Percentiles rank a stretch among this genome's conserved stretches.
Conservation (phyloP, 2,888 invertebrate genomes). For the Harpalus rufipes region DNA sequence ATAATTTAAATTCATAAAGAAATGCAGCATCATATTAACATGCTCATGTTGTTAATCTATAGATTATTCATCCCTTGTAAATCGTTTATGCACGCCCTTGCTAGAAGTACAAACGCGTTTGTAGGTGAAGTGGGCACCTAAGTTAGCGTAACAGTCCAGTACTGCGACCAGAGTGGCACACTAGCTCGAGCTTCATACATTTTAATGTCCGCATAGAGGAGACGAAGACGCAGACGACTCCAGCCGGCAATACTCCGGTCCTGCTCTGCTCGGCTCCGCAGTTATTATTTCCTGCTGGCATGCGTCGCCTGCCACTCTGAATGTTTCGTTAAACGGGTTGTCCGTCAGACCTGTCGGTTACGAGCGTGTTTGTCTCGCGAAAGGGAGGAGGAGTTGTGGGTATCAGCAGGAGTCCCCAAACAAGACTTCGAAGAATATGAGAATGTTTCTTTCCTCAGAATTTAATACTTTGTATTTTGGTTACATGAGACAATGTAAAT, state of each 20-base stretch:
- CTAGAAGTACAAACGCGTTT: slow-evolving; percentile 43
- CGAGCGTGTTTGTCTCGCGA: slow-evolving; percentile 36
- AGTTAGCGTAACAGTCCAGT: slow-evolving; percentile 57
- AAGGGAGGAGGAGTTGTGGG: not conserved
- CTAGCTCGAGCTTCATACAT: slow-evolving; percentile 60
- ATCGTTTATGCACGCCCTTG: slow-evolving; percentile 17
- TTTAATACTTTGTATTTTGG: too few relatives aligned
- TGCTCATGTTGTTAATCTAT: not conserved
- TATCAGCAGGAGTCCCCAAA: not conserved
- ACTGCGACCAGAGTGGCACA: slow-evolving; percentile 38
- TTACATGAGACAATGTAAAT: too few relatives aligned
- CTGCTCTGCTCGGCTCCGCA: slow-evolving; percentile 11
- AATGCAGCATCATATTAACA: too few relatives aligned
- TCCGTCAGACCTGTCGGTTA: slow-evolving; percentile 61
- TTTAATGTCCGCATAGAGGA: slow-evolving; percentile 48
- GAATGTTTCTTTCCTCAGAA: too few relatives aligned
- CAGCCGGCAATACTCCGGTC: not conserved
- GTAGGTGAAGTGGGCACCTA: slow-evolving; percentile 57
- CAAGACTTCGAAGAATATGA: not conserved
- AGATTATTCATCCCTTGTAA: not conserved
- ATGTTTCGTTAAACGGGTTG: slow-evolving; percentile 63
- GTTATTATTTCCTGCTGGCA: slow-evolving; percentile 45
- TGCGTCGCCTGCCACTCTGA: slow-evolving; percentile 53
- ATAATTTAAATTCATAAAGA: too few relatives aligned
- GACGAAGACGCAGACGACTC: slow-evolving; percentile 10